phyloP scores from a whole-genome alignment of 1,140 invertebrate species.

The Uloborus diversus region DNA sequence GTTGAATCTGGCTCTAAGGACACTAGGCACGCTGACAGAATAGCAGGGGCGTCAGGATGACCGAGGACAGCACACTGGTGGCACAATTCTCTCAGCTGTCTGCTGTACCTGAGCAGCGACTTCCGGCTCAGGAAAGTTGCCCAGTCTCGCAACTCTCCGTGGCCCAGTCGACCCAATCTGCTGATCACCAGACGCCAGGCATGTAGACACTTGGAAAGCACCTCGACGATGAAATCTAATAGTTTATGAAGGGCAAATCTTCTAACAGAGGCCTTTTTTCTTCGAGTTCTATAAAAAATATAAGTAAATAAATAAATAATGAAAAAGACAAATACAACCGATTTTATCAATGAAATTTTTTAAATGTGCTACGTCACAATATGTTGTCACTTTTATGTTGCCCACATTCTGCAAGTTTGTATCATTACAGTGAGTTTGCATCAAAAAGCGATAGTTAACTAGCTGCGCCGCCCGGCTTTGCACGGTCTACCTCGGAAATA shows the following conservation, averaged over 20 bases:
- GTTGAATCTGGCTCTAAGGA: constrained; percentile 95
- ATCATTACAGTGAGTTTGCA: no score
- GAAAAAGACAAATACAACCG: no score
- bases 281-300: constrained; percentile 71
- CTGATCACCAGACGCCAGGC: constrained; percentile 97
- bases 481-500: no score
- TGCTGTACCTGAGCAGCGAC: constrained; percentile 86
- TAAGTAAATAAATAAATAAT: no score
- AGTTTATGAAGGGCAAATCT: constrained; percentile 90
- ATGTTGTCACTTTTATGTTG: no score
- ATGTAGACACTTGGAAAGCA: constrained; percentile 85
- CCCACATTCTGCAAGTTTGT: no score
- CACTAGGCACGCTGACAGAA: constrained; percentile 95
- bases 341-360: no score
- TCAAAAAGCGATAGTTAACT: no score
- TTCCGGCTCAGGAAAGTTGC: constrained; percentile 91
- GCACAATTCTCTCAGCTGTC: constrained; percentile 89
- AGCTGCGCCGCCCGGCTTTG: no score
- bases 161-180: constrained; percentile 93
- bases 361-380: no score
- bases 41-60: constrained; percentile 82
- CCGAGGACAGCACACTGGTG: constrained; percentile 85
- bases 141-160: constrained; percentile 97
- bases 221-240: constrained; percentile 95
- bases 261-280: constrained; percentile 88